Percentiles rank a stretch among this genome's conserved stretches.
phyloP scores from a whole-genome alignment of 2,888 invertebrate species.

The Stenodema calcarata region DNA sequence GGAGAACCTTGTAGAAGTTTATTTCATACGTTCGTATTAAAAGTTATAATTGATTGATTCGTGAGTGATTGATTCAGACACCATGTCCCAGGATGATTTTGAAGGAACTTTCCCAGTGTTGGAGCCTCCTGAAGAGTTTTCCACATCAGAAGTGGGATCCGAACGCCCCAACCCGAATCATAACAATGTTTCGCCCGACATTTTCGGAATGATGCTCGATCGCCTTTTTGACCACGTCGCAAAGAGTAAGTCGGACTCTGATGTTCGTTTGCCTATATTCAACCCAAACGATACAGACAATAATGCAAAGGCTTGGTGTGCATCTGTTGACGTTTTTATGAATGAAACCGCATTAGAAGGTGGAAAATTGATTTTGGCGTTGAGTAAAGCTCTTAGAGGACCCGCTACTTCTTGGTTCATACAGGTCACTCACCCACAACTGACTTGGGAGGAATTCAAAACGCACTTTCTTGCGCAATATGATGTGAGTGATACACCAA shows the following conservation, averaged over 20 bases:
- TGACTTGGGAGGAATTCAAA: not conserved
- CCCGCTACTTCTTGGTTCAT: not conserved
- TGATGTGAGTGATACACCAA: not conserved
- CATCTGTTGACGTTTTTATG: not conserved
- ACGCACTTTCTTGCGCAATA: not conserved
- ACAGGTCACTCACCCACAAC: not conserved
- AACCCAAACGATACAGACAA: not conserved
- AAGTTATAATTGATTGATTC: too few species aligned
- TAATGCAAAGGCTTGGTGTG: not conserved
- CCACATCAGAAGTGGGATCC: not conserved
- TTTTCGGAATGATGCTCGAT: not conserved
- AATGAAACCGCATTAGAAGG: not conserved
- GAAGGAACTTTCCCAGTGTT: too few species aligned
- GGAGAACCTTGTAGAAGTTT: too few species aligned
- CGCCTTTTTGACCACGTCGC: not conserved
- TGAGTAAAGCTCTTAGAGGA: not conserved
- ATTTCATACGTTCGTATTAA: too few species aligned
- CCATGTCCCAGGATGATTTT: too few species aligned
- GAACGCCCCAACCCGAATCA: not conserved
- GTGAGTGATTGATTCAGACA: too few species aligned
- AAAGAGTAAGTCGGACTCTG: not conserved
- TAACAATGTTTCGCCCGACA: not conserved
- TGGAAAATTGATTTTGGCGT: not conserved
- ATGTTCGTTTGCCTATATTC: not conserved
- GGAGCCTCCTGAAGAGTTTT: not conserved